Conservation (phyloP, 2,888 invertebrate genomes). For the Nasonia oneida region DNA sequence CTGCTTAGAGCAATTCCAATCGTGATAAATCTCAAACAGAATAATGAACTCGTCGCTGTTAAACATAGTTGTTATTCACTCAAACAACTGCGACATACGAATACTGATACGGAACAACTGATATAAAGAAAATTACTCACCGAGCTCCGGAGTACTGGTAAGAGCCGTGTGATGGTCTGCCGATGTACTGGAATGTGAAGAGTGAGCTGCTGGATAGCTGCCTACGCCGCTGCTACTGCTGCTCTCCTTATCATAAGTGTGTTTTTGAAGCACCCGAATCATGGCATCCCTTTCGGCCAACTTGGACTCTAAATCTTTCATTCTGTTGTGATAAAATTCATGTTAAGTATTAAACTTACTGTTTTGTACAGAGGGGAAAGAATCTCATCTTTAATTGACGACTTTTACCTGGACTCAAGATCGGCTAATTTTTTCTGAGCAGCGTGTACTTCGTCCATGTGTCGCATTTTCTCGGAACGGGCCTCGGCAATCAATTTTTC, state of each 20-base stretch:
- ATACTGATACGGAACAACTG: neutral
- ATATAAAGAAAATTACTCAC: constrained; percentile 63
- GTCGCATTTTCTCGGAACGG: constrained; percentile 90
- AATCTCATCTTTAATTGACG: neutral
- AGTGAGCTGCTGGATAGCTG: constrained; percentile 80
- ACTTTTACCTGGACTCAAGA: constrained; percentile 88
- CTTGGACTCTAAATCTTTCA: constrained; percentile 92
- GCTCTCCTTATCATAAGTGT: constrained; percentile 87
- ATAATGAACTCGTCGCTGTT: neutral
- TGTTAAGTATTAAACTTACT: neutral
- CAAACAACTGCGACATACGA: neutral
- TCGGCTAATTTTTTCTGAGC: constrained; percentile 93
- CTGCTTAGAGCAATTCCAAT: neutral
- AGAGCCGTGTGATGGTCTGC: constrained; percentile 75
- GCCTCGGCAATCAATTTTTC: constrained; percentile 93
- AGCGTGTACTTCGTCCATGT: constrained; percentile 93
- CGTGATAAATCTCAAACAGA: neutral
- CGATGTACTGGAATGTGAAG: constrained; percentile 77
- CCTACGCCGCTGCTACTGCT: constrained; percentile 80
- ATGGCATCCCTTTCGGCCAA: constrained; percentile 94
- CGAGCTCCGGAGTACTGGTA: constrained; percentile 76
- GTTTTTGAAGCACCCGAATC: constrained; percentile 92
- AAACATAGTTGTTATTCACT: neutral
- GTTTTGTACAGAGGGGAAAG: constrained; percentile 20
- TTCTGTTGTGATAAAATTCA: constrained; percentile 77